phyloP scores from a whole-genome alignment of 1,140 invertebrate species.

The Chymomyza costata region DNA sequence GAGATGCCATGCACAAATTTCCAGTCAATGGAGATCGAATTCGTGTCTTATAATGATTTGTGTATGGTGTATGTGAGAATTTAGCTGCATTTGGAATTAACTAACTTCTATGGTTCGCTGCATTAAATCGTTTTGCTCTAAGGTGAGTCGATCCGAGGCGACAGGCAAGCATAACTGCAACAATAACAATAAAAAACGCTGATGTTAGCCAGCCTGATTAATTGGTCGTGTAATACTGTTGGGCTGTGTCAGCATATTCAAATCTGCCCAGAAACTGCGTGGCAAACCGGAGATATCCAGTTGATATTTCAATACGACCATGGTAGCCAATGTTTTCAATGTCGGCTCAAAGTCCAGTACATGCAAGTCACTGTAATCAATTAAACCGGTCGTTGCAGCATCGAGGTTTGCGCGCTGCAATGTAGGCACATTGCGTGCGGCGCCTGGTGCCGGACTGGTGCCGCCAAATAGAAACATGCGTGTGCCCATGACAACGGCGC shows the following conservation, averaged over 20 bases:
- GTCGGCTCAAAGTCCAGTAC: conserved; percentile 85
- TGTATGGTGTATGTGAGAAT: conserved; percentile 8
- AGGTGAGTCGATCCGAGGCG: conserved; percentile 28
- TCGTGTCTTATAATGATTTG: conserved; percentile 13
- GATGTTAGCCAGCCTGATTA: conserved; percentile 67
- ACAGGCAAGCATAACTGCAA: not conserved
- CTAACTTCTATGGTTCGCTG: no score
- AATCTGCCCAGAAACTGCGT: conserved; percentile 77
- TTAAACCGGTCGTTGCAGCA: conserved; percentile 71
- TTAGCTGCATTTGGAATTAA: conserved; percentile 18
- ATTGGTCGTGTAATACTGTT: conserved; percentile 73
- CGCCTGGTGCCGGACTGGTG: conserved; percentile 79
- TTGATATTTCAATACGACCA: conserved; percentile 80
- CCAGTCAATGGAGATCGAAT: no score
- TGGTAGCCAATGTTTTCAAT: conserved; percentile 82
- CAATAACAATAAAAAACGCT: conserved; percentile 12
- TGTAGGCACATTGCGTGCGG: not conserved
- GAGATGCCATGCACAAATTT: no score
- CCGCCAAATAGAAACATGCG: conserved; percentile 90
- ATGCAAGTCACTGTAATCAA: conserved; percentile 87
- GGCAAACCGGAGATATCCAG: conserved; percentile 80
- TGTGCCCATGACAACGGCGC: conserved; percentile 83
- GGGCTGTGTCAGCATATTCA: conserved; percentile 76
- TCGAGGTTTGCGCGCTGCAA: not conserved
- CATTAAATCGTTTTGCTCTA: no score